A percentile compares a stretch with the other conserved stretches of the same genome.
Conservation (phyloP, 1,140 invertebrate genomes). For the Galendromus occidentalis region DNA sequence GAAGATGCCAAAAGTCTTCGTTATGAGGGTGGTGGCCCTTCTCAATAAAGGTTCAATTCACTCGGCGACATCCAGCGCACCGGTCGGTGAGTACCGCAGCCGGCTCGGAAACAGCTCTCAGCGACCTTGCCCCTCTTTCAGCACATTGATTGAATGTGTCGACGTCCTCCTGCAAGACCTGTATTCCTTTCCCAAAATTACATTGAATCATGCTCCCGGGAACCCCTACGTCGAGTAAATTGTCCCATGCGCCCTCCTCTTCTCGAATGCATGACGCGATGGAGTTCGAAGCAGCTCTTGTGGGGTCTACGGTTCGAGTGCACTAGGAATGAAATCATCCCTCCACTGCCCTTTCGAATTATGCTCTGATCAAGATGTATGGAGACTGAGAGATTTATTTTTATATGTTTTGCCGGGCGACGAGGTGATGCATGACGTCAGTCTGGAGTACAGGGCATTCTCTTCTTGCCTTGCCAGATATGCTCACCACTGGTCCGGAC, state of each 20-base stretch:
- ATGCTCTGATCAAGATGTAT: neutral
- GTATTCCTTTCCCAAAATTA: too few relatives aligned
- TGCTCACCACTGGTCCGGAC: too few relatives aligned
- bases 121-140: too few relatives aligned
- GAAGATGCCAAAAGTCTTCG: slow-evolving; percentile 60
- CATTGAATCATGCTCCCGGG: too few relatives aligned
- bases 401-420: neutral
- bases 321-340: neutral
- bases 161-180: too few relatives aligned
- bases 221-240: too few relatives aligned
- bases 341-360: neutral
- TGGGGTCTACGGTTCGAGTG: neutral
- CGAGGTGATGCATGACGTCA: neutral
- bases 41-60: slow-evolving; percentile 84
- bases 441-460: neutral
- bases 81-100: slow-evolving; percentile 32
- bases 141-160: too few relatives aligned
- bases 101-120: too few relatives aligned
- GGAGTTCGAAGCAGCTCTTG: too few relatives aligned
- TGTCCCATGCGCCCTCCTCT: too few relatives aligned
- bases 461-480: too few relatives aligned
- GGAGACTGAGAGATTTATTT: neutral
- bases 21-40: slow-evolving; percentile 63
- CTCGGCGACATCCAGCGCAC: slow-evolving; percentile 41
- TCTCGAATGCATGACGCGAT: too few relatives aligned